These are phyloP conservation scores for Tiliqua scincoides DNA, from an alignment of 2,113 vertebrate species.

Conservation along the genomic window DNA sequence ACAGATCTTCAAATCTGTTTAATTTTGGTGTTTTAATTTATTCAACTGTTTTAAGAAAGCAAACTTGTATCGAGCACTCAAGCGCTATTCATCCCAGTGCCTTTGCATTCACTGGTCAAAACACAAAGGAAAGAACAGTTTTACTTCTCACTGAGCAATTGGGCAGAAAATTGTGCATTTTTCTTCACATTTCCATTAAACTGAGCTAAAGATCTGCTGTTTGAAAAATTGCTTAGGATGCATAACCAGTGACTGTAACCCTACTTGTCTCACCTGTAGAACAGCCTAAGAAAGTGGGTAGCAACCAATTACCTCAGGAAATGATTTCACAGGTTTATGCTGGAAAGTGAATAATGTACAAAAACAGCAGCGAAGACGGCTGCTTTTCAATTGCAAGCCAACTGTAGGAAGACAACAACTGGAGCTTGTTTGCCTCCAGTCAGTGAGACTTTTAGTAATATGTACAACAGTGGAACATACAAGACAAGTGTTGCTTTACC, in stretches of 20 bases:
- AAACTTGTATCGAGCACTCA: neutral
- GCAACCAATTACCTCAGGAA: neutral
- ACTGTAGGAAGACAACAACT: neutral
- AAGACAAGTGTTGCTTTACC: neutral
- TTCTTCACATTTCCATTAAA: neutral
- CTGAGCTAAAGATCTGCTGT: neutral
- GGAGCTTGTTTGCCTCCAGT: neutral
- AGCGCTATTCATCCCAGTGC: neutral
- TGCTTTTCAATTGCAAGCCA: neutral
- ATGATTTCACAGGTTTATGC: slow-evolving; percentile 40
- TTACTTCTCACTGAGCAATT: too few relatives aligned
- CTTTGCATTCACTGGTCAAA: neutral
- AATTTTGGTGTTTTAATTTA: neutral
- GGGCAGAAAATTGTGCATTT: neutral
- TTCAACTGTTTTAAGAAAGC: neutral
- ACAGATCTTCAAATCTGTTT: neutral
- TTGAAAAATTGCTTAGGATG: neutral
- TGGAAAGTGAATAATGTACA: slow-evolving; percentile 30
- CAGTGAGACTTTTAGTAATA: neutral
- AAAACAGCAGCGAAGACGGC: neutral
- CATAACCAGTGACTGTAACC: neutral
- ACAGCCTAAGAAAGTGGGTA: neutral
- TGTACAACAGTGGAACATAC: too few relatives aligned
- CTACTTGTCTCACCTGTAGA: neutral
- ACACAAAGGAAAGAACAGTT: neutral